Evolutionary conservation across 2,888 invertebrate species (phyloP), one percentile per base, ranked within the genome.

Genomic region (Altica lythri): DNA sequence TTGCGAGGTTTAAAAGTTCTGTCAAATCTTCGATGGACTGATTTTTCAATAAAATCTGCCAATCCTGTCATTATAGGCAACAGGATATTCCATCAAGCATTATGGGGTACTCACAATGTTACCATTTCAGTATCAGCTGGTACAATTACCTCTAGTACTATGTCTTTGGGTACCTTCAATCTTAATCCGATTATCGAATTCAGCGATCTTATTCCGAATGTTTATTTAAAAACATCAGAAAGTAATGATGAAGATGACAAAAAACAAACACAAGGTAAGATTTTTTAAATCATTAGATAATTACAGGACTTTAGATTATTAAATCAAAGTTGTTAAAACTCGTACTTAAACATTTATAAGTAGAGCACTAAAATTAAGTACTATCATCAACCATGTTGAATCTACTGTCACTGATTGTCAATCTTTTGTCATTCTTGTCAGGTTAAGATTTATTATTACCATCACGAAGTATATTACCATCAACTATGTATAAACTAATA

Each of bases 161-260:
- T 78, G 52, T 75, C 78, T 29, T 78, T 84, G 19, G 83, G 83
- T 59, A 83, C 84, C 29, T 79, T 86, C 69, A 86, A 84, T 65
- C 76, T 91, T 57, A 82, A 83, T 63, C 88, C 90, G 4, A 83
- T 91, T 22, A 88, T 89, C 4, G 90, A 91, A 78, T 91, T 91
- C 75, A 88, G 86, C 69, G 91, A 91, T 71, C 75, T 88, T 64
- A 85, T 90, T 46, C 89, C 90, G 14, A 78, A 82, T 57, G 84
- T 85, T 65, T 85, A 86, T 70, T 80, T 88, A 62, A 76, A 79
- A 9, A 70, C 68, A n/a, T 48, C 45, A 6, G 53, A 52, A 2
- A 27, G 19, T 22, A 27, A 5, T 19, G 48, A 83, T 80, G 54
- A 82, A 81, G 59, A 72, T 54, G 83, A 83, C 47, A 81, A 83